phyloP scores from a whole-genome alignment of 2,113 vertebrate species.

The Alethe castanea region DNA sequence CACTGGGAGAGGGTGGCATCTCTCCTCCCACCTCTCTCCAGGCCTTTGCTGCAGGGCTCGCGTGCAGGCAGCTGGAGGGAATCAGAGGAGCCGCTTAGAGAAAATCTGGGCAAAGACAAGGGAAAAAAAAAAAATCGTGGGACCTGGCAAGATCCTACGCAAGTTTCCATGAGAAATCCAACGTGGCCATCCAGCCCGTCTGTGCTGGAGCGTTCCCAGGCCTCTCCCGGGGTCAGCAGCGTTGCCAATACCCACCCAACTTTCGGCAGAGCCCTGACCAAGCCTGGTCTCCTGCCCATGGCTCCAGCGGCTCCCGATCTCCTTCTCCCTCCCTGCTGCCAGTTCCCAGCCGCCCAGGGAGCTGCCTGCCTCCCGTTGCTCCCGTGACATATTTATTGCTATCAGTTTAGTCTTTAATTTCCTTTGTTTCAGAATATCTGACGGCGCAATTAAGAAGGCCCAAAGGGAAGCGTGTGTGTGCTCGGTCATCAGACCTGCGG shows the following conservation, averaged over 20 bases:
- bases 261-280: neutral
- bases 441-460: neutral
- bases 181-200: neutral
- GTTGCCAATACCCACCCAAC: constrained; percentile 30
- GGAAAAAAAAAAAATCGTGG: neutral
- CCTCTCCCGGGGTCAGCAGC: neutral
- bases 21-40: neutral
- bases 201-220: constrained; percentile 8
- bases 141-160: constrained; percentile 19
- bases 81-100: constrained; percentile 1
- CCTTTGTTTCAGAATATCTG: constrained; percentile 27
- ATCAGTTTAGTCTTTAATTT: constrained; percentile 12
- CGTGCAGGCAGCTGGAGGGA: constrained; percentile 52
- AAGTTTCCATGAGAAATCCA: constrained; percentile 55
- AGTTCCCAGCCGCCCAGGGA: neutral
- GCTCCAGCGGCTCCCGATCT: fast-evolving
- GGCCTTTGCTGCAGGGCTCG: neutral
- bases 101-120: constrained; percentile 50
- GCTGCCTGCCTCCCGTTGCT: neutral
- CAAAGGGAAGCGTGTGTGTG: constrained; percentile 11
- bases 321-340: neutral
- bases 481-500: constrained; percentile 44
- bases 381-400: constrained; percentile 15
- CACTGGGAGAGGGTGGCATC: fast-evolving
- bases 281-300: neutral